Conservation (phyloP, 2,888 invertebrate species). For the Phrixothrix hirtus region DNA sequence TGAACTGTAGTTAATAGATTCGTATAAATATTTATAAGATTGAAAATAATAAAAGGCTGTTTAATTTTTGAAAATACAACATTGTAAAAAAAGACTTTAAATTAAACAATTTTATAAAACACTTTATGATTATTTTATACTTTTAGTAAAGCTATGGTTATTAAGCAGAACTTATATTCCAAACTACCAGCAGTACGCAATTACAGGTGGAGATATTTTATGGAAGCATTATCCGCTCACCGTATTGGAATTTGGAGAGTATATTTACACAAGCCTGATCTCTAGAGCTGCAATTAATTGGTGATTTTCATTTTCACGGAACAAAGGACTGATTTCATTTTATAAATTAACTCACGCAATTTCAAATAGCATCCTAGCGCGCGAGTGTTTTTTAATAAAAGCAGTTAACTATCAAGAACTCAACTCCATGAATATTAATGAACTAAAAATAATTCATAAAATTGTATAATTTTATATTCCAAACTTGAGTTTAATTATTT, state of each 20-base stretch:
- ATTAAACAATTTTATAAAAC: too few species aligned
- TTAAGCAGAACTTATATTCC: neutral
- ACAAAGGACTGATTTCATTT: conserved; percentile 47
- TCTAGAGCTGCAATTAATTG: conserved; percentile 49
- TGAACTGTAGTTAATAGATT: too few species aligned
- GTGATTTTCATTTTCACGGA: conserved; percentile 47
- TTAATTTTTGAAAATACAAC: too few species aligned
- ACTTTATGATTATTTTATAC: too few species aligned
- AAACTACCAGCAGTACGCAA: conserved; percentile 5
- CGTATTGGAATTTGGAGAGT: conserved; percentile 43
- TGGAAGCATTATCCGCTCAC: conserved; percentile 41
- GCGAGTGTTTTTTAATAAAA: conserved; percentile 34
- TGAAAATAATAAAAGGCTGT: too few species aligned
- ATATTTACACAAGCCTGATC: conserved; percentile 43
- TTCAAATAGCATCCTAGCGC: conserved; percentile 32
- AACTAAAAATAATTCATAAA: conserved; percentile 26
- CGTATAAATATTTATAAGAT: too few species aligned
- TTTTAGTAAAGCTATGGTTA: too few species aligned
- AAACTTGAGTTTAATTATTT: too few species aligned
- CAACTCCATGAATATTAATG: conserved; percentile 28
- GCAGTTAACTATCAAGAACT: conserved; percentile 31
- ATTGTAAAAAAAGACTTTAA: too few species aligned
- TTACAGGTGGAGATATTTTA: conserved; percentile 40
- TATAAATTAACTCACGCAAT: conserved; percentile 45
- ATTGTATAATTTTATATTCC: conserved; percentile 30